Percentiles rank a stretch among this genome's conserved stretches.
Evolutionary conservation across 1,140 invertebrate genomes (phyloP).

Genomic region (Teleogryllus occipitalis): DNA sequence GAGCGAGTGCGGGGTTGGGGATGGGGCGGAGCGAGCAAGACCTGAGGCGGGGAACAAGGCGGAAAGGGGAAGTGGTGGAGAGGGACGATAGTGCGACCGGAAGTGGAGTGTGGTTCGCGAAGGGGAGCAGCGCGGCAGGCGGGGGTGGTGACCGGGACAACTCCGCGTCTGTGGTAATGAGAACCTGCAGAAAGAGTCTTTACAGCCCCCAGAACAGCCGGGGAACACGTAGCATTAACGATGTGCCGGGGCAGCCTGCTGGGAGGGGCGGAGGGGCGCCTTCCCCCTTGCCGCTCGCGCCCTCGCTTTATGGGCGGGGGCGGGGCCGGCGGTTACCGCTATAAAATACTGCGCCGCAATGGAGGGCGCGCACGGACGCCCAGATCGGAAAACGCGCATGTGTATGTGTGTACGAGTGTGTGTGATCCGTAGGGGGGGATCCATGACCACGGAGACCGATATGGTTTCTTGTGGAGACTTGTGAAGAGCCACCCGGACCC

Average conservation of each 20-base stretch:
- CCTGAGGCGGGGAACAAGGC: neutral
- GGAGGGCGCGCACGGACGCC: no score
- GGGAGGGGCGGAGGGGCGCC: no score
- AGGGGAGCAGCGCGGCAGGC: neutral
- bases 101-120: neutral
- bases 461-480: no score
- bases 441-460: no score
- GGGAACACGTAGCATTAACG: neutral
- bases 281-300: neutral
- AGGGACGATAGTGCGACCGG: no score
- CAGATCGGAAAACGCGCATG: no score
- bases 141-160: neutral
- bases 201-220: neutral
- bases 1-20: no score
- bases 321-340: neutral
- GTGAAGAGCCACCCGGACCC: no score
- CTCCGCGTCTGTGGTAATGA: neutral
- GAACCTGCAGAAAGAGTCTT: conserved; percentile 3
- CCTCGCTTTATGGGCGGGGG: neutral
- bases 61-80: no score
- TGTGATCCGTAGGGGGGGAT: no score
- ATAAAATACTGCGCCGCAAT: neutral
- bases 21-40: no score
- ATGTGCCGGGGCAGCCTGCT: neutral
- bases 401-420: no score